These are phyloP conservation scores for Campopleginae sp. DNA, from an alignment of 2,888 invertebrate species.

Conservation along the genomic window DNA sequence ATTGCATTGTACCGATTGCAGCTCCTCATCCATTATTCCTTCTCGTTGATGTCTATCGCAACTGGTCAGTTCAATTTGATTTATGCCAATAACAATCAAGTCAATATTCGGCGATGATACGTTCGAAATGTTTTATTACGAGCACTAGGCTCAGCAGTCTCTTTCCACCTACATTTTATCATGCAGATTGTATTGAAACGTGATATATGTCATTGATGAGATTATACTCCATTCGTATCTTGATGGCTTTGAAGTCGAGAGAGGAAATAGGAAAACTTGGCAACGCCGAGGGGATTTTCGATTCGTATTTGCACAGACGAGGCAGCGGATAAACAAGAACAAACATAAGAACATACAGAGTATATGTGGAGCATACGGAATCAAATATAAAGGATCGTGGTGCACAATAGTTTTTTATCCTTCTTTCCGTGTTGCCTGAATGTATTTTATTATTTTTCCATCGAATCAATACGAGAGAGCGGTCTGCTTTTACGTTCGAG, in stretches of 20 bases:
- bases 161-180: background rate
- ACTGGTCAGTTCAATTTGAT: background rate
- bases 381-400: background rate
- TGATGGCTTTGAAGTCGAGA: conserved; percentile 10
- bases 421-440: background rate
- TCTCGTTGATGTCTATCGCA: background rate
- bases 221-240: conserved; percentile 13
- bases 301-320: background rate
- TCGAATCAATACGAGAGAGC: background rate
- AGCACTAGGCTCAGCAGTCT: background rate
- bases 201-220: conserved; percentile 46
- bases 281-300: conserved; percentile 24
- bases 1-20: background rate
- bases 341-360: conserved; percentile 15
- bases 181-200: conserved; percentile 47
- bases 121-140: background rate
- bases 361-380: conserved; percentile 9
- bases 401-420: background rate
- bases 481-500: background rate
- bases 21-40: background rate
- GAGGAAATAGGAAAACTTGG: conserved; percentile 9
- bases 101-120: background rate
- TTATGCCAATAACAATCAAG: background rate
- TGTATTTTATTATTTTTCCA: background rate
- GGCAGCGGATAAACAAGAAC: conserved; percentile 14